Evolutionary conservation across 2,797 vertebrate genomes (phyloP).

Genomic region (Spinus olivaceus): DNA sequence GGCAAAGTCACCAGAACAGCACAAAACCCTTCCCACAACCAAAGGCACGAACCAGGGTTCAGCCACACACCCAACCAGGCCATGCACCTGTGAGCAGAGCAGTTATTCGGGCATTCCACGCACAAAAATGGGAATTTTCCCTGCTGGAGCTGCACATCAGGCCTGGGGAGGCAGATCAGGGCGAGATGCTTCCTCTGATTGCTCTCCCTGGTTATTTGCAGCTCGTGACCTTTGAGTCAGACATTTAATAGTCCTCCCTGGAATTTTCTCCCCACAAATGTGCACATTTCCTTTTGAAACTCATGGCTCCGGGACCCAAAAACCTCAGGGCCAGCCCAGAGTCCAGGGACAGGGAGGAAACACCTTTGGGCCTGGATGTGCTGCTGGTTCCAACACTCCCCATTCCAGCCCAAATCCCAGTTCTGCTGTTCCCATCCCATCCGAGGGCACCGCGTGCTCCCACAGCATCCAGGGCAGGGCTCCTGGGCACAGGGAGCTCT

Average conservation of each 20-base stretch:
- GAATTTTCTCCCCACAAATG: conserved; percentile 16
- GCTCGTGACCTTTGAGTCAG: conserved; percentile 39
- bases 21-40: background rate
- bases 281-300: background rate
- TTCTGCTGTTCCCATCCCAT: fast-evolving
- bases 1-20: background rate
- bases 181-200: background rate
- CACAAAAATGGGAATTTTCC: background rate
- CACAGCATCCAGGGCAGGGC: background rate
- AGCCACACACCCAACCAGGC: fast-evolving
- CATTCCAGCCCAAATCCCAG: fast-evolving
- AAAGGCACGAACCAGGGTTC: background rate
- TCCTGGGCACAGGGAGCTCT: fast-evolving
- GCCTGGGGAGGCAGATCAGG: background rate
- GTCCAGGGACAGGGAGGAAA: background rate
- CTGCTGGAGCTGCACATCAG: background rate
- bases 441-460: fast-evolving
- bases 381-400: background rate
- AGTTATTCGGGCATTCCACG: background rate
- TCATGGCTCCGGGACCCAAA: background rate
- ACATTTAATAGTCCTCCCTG: background rate
- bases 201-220: background rate
- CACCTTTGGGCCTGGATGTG: background rate
- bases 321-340: background rate
- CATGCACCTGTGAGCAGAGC: background rate